Percentiles rank a stretch among this genome's conserved stretches.
These are phyloP conservation scores for Phocides pigmalion DNA, from an alignment of 1,140 invertebrate genomes.

Conservation along the genomic window DNA sequence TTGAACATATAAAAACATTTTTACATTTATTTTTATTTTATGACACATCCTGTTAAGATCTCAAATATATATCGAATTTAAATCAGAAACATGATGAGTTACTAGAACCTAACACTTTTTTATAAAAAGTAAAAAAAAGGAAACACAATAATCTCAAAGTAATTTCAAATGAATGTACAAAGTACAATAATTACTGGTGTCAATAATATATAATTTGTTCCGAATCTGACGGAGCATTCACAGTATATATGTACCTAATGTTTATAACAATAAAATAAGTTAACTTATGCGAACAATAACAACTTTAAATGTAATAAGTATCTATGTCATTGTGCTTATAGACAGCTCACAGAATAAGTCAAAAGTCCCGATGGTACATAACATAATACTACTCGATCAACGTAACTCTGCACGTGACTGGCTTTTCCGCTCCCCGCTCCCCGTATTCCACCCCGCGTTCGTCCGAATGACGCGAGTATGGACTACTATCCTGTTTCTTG, in stretches of 20 bases:
- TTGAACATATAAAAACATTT: conserved; percentile 23
- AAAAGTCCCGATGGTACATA: conserved; percentile 40
- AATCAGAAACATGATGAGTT: conserved; percentile 17
- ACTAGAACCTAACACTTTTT: conserved; percentile 62
- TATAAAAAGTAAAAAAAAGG: conserved; percentile 75
- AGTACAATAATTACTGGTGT: conserved; percentile 54
- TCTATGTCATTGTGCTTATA: conserved; percentile 58
- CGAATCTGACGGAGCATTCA: conserved; percentile 22
- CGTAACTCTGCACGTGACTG: no score
- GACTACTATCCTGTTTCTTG: no score
- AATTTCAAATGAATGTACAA: conserved; percentile 73
- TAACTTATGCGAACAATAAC: conserved; percentile 57
- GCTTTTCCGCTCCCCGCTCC: no score
- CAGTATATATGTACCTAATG: conserved; percentile 42
- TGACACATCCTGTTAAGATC: conserved; percentile 31
- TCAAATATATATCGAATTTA: conserved; percentile 20
- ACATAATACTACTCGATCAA: no score
- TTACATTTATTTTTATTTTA: conserved; percentile 45
- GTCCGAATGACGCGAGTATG: no score
- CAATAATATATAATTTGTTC: conserved; percentile 40
- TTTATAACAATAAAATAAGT: conserved; percentile 65
- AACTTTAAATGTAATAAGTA: conserved; percentile 45
- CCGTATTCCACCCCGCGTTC: no score
- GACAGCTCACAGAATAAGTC: conserved; percentile 50
- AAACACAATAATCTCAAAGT: conserved; percentile 78